Conservation (phyloP, 2,888 invertebrate genomes). For the Temnothorax unifasciatus region DNA sequence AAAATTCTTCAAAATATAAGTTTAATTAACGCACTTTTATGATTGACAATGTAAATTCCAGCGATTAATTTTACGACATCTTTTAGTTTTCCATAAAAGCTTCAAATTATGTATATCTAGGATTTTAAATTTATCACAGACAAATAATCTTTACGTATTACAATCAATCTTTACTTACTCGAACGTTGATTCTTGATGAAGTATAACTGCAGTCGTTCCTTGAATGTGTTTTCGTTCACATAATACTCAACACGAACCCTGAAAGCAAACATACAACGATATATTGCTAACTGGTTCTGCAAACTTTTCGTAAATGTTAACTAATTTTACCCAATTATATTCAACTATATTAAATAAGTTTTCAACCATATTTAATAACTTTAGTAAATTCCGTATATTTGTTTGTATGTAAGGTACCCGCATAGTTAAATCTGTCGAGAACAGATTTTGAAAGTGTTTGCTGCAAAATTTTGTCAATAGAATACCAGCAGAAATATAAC, state of each 20-base stretch:
- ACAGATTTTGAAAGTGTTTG: too few species aligned
- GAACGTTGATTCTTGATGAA: conserved; percentile 99
- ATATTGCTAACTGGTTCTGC: conserved; percentile 16
- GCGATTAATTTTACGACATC: background rate
- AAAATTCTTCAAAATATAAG: background rate
- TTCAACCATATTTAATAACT: background rate
- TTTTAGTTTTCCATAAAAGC: background rate
- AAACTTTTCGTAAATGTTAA: conserved; percentile 14
- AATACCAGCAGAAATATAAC: too few species aligned
- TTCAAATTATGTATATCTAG: background rate
- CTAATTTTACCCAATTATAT: background rate
- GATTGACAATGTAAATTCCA: background rate
- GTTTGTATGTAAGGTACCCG: background rate
- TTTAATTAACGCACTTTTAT: background rate
- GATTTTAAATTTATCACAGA: background rate
- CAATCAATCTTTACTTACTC: conserved; percentile 92
- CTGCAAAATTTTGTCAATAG: too few species aligned
- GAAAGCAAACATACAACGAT: conserved; percentile 75
- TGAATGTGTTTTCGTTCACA: conserved; percentile 99
- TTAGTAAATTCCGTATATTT: background rate
- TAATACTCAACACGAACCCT: conserved; percentile 99
- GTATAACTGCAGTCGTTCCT: conserved; percentile 99
- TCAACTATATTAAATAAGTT: background rate
- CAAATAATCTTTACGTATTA: conserved; percentile 89
- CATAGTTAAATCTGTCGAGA: too few species aligned